Evolutionary conservation across 2,888 invertebrate genomes (phyloP), one percentile per base, ranked within the genome.

Genomic region (Lasius fuliginosus): DNA sequence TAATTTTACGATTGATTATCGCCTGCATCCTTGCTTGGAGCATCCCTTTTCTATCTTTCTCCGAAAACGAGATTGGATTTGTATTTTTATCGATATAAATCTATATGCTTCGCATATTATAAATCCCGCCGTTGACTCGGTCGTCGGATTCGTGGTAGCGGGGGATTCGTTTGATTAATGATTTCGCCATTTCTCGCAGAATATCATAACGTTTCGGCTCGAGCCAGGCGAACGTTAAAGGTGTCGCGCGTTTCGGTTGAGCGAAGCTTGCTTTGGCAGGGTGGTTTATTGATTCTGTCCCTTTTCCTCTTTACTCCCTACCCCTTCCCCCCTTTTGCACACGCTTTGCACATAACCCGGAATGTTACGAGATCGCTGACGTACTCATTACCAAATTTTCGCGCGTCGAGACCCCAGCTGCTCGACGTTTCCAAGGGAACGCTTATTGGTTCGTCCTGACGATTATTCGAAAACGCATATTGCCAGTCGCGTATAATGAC

Each of bases 281-380:
- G 69, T 64, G 40, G 74, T 82, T 87, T 82, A 88, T 85, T 82
- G 86, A 86, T 88, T 83, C 82, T 56, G 75, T 83, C 65, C 87
- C 58, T 83, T 87, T 86, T 83, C 74, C 77, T 68, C 82, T 82
- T 82, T 69, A 69, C 83, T 65, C 83, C 82, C 79, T 81, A 27
- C 79, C 60, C 60, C 71, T 79, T 71, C 71, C 60, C 46, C 46
- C 6, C 73, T 49, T 81, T 71, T 60, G 79, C 79, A 81, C 79
- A 49, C 71, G 71, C 46, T 81, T 81, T 81, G 46, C 79, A 81
- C 60, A 71, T 60, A 79, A 79, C 33, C 79, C 36, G 60, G 73
- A 81, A 53, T 53, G 73, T 62, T 81, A 81, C 46, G 60, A 33
- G 79, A 71, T 81, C 60, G 73, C 73, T 81, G 71, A 49, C 79